Base-by-base conservation (phyloP, 2,888 invertebrate genomes). In the Dorcus hopei region DNA sequence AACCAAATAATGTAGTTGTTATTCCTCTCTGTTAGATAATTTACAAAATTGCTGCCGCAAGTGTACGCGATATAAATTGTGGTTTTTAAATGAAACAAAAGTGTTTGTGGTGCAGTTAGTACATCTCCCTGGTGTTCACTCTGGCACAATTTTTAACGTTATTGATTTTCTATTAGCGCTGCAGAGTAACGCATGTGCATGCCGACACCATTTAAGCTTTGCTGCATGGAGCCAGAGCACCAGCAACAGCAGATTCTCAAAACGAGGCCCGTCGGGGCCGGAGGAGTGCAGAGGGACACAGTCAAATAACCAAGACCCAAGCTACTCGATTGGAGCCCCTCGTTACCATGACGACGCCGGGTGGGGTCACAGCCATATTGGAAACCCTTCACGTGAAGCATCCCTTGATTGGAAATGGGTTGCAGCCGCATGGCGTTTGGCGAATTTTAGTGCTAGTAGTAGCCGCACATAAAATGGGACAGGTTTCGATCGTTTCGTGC, bases 281-380 rank as follows among this genome's bases (percentile, higher is more conserved):
- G 60, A 59, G 58, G 61, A 62, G 65, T 65, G 52, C 62, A 41
- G 64, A 62, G 63, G 54, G 19, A 61, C 52, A 65, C 63, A 62
- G 65, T 70, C 69, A 67, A 70, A 72, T 69, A 67, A 67, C 68
- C 61, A 56, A 58, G 63, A 67, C 71, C 68, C 68, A 67, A 63
- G 68, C 71, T 69, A 68, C 70, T 70, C 71, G 71, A 74, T 72
- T 73, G 73, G 69, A 67, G 72, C 65, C 69, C 69, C 69, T 68
- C 67, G 77, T 77, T 70, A 66, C 75, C 72, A 76, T 75, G 72
- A 74, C 68, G 70, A 74, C 76, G 61, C 57, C 71, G 74, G 75
- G 74, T 76, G 76, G 77, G 76, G 75, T 72, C 72, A 72, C 73
- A 72, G 77, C 76, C 77, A 77, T 76, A 74, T 77, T 77, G 74